These are phyloP conservation scores for Oncorhynchus clarkii DNA, from an alignment of 2,113 vertebrate genomes.

Conservation along the genomic window DNA sequence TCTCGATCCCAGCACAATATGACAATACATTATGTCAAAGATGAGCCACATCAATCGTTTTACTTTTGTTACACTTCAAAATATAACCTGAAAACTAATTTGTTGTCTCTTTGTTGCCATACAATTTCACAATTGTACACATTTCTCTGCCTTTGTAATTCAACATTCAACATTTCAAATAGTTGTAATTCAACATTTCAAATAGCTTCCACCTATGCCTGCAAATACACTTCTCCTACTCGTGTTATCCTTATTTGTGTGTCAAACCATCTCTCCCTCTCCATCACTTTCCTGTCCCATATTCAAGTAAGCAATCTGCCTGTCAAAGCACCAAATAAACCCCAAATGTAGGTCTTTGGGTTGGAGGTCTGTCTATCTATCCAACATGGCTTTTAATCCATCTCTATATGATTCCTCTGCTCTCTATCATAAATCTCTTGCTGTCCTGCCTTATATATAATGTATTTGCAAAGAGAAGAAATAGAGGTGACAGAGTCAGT, in stretches of 20 bases:
- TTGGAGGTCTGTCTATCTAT: slow-evolving; percentile 67
- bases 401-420: slow-evolving; percentile 82
- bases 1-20: no score
- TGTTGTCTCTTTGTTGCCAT: no score
- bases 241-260: slow-evolving; percentile 82
- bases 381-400: slow-evolving; percentile 89
- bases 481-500: slow-evolving; percentile 89
- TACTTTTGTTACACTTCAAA: no score
- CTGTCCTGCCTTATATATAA: slow-evolving; percentile 87
- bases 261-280: slow-evolving; percentile 81
- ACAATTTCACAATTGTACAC: no score
- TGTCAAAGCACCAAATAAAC: slow-evolving; percentile 90
- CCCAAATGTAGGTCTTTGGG: slow-evolving; percentile 70
- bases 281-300: slow-evolving; percentile 79
- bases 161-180: no score
- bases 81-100: no score
- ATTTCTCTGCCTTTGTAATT: no score
- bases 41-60: no score
- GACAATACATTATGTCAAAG: no score
- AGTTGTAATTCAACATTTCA: no score
- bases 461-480: slow-evolving; percentile 86
- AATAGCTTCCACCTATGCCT: no score
- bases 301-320: slow-evolving; percentile 86
- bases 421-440: slow-evolving; percentile 87
- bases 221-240: no score